Conservation (phyloP, 2,113 vertebrate species). For the Grus americana region DNA sequence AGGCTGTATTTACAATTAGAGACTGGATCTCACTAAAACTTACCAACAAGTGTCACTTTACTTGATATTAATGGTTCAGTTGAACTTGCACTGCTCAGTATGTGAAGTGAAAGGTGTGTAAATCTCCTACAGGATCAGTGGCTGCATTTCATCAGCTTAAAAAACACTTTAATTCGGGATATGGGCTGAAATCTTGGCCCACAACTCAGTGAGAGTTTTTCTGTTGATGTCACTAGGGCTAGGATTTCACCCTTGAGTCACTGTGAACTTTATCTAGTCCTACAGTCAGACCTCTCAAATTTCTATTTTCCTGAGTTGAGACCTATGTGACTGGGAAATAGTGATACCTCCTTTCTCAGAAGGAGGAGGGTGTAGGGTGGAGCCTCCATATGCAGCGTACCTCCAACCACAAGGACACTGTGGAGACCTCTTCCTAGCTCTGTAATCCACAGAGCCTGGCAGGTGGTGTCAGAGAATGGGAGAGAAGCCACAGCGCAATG, state of each 20-base stretch:
- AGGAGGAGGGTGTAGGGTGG: not conserved
- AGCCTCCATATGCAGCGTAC: not conserved
- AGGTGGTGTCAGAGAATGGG: not conserved
- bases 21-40: not conserved
- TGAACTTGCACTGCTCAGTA: not conserved
- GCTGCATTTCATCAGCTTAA: not conserved
- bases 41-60: not conserved
- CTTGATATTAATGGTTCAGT: not conserved
- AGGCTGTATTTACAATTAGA: not conserved
- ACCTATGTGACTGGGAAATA: not conserved
- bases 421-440: not conserved
- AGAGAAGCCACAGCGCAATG: not conserved
- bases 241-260: conserved; percentile 30
- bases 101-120: not conserved
- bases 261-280: conserved; percentile 60
- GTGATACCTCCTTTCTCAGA: not conserved
- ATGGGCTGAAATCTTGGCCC: not conserved
- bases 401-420: not conserved
- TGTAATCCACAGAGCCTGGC: not conserved
- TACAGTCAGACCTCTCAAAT: conserved; percentile 12
- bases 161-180: not conserved
- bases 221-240: conserved; percentile 45
- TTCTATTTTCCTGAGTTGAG: conserved; percentile 24
- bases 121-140: not conserved
- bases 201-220: not conserved